A percentile compares a stretch with the other conserved stretches of the same genome.
These are phyloP conservation scores for Spodoptera frugiperda DNA, from an alignment of 1,140 invertebrate genomes.

Conservation along the genomic window DNA sequence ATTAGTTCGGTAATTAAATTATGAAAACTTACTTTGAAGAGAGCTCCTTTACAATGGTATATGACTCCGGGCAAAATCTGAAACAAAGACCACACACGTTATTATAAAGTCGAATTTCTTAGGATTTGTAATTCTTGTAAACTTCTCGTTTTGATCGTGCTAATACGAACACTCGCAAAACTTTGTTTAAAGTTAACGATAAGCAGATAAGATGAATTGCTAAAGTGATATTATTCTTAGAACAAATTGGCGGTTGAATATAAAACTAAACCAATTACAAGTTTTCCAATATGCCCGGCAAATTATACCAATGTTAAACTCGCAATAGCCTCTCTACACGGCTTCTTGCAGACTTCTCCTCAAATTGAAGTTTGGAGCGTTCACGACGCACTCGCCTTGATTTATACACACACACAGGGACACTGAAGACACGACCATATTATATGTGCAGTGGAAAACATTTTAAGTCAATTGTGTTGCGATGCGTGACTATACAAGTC, in stretches of 20 bases:
- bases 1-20: not conserved
- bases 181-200: slow-evolving; percentile 2
- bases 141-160: not conserved
- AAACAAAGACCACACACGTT: slow-evolving; percentile 58
- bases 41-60: slow-evolving; percentile 79
- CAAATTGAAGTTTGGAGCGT: slow-evolving; percentile 67
- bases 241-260: slow-evolving; percentile 75
- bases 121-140: not conserved
- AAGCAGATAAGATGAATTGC: slow-evolving; percentile 30
- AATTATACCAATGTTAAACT: slow-evolving; percentile 81
- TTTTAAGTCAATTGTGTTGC: slow-evolving; percentile 32
- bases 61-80: slow-evolving; percentile 84
- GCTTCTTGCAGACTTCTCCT: slow-evolving; percentile 68
- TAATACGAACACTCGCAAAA: not conserved
- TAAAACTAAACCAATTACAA: slow-evolving; percentile 85
- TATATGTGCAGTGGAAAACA: slow-evolving; percentile 21
- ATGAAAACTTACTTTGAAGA: slow-evolving; percentile 74
- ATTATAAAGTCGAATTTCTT: slow-evolving; percentile 1
- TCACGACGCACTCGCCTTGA: slow-evolving; percentile 46
- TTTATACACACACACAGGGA: slow-evolving; percentile 49
- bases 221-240: slow-evolving; percentile 71
- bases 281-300: slow-evolving; percentile 83
- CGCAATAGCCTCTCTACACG: slow-evolving; percentile 69
- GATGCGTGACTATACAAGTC: slow-evolving; percentile 30
- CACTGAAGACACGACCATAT: slow-evolving; percentile 29